Evolutionary conservation across 2,888 invertebrate species (phyloP).

Genomic region (Hyposoter dolosus): DNA sequence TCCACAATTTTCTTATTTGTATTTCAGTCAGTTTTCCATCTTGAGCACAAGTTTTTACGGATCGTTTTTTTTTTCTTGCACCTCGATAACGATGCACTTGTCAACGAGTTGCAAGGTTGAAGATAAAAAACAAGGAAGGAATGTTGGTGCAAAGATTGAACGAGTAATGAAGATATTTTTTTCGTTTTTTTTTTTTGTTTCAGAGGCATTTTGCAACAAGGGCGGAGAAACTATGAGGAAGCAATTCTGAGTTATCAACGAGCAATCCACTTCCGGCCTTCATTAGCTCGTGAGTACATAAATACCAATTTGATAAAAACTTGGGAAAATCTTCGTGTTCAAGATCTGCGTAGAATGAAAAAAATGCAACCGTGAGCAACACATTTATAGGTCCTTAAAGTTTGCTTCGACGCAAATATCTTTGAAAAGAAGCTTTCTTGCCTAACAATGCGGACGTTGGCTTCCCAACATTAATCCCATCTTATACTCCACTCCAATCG

Average conservation of each 20-base stretch:
- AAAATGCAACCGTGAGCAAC: neutral
- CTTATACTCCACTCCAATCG: slow-evolving; percentile 15
- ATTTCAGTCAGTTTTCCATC: no score
- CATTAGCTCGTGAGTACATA: slow-evolving; percentile 94
- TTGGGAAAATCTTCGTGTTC: neutral
- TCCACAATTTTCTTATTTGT: no score
- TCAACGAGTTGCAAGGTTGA: neutral
- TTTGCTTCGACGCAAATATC: slow-evolving; percentile 30
- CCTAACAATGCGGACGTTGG: slow-evolving; percentile 65
- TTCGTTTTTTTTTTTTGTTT: slow-evolving; percentile 25
- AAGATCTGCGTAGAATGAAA: neutral
- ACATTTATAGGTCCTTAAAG: neutral
- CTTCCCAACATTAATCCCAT: slow-evolving; percentile 58
- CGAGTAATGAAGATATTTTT: neutral
- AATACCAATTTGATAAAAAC: neutral
- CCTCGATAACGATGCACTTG: neutral
- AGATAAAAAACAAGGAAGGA: neutral
- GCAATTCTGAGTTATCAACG: slow-evolving; percentile 96
- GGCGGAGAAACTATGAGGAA: slow-evolving; percentile 94
- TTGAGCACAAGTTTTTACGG: no score
- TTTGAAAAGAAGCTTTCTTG: slow-evolving; percentile 72
- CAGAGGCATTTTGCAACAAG: slow-evolving; percentile 97
- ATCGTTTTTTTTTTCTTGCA: neutral
- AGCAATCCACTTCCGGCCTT: slow-evolving; percentile 96
- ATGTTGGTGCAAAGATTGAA: neutral